These are phyloP conservation scores for Oxycera nigricornis DNA, from an alignment of 2,888 invertebrate genomes.

Conservation along the genomic window DNA sequence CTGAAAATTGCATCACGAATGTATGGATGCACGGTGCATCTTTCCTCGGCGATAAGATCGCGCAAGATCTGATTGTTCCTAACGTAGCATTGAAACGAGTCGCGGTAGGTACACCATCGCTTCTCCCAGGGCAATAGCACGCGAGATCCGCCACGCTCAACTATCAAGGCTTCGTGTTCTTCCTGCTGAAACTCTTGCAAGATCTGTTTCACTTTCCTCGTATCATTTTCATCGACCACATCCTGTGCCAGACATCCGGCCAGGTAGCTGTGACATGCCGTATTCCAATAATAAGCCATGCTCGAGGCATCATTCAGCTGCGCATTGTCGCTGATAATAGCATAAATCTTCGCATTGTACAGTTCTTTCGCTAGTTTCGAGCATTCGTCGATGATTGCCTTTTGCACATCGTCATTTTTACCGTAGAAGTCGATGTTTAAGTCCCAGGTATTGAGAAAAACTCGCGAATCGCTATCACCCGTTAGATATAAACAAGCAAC, in stretches of 20 bases:
- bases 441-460: slow-evolving; percentile 40
- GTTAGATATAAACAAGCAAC: slow-evolving; percentile 30
- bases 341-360: slow-evolving; percentile 32
- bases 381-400: slow-evolving; percentile 24
- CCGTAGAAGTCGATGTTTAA: background rate
- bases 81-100: slow-evolving; percentile 35
- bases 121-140: slow-evolving; percentile 19
- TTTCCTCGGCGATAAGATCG: background rate
- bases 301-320: background rate
- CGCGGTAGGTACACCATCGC: slow-evolving; percentile 40
- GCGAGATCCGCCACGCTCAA: slow-evolving; percentile 21
- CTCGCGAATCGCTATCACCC: slow-evolving; percentile 6
- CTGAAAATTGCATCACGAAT: slow-evolving; percentile 24
- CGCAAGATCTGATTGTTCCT: slow-evolving; percentile 24
- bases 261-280: slow-evolving; percentile 24
- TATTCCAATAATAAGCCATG: slow-evolving; percentile 18
- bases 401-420: background rate
- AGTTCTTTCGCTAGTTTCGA: slow-evolving; percentile 7
- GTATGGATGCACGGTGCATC: background rate
- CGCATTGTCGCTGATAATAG: slow-evolving; percentile 26
- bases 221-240: slow-evolving; percentile 8
- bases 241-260: slow-evolving; percentile 31
- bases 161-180: background rate
- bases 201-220: slow-evolving; percentile 22
- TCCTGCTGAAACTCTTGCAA: slow-evolving; percentile 10